Conservation (phyloP, 2,797 vertebrate species). For the Balearica regulorum region DNA sequence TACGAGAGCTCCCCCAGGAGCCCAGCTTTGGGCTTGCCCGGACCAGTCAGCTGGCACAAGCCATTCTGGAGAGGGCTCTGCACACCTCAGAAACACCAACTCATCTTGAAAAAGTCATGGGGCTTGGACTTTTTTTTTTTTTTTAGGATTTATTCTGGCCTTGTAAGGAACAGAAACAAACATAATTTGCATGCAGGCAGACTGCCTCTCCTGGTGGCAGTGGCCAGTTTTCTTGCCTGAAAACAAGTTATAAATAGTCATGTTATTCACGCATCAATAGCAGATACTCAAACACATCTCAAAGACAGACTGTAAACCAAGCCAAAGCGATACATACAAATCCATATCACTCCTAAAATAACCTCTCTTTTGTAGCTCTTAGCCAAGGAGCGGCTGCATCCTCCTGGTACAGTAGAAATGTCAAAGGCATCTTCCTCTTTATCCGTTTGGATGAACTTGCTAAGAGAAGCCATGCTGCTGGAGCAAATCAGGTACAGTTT, state of each 20-base stretch:
- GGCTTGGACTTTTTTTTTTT: neutral
- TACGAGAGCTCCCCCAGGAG: constrained; percentile 2
- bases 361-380: neutral
- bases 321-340: neutral
- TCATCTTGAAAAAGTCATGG: neutral
- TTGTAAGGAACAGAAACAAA: accelerated
- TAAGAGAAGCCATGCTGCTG: constrained; percentile 5
- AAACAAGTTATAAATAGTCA: constrained; percentile 17
- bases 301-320: neutral
- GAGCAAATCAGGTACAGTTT: constrained; percentile 44
- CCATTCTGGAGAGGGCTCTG: neutral
- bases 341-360: constrained; percentile 32
- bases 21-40: neutral
- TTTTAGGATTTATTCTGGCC: neutral
- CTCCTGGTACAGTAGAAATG: neutral
- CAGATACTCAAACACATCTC: neutral
- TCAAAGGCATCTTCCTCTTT: constrained; percentile 61
- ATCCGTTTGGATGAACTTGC: constrained; percentile 12
- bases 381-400: neutral
- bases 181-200: accelerated
- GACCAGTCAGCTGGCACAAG: neutral
- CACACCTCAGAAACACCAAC: neutral
- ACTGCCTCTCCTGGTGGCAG: neutral
- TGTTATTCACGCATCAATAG: neutral
- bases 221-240: neutral